Conservation (phyloP, 2,797 vertebrate genomes). For the Synanceia verrucosa region DNA sequence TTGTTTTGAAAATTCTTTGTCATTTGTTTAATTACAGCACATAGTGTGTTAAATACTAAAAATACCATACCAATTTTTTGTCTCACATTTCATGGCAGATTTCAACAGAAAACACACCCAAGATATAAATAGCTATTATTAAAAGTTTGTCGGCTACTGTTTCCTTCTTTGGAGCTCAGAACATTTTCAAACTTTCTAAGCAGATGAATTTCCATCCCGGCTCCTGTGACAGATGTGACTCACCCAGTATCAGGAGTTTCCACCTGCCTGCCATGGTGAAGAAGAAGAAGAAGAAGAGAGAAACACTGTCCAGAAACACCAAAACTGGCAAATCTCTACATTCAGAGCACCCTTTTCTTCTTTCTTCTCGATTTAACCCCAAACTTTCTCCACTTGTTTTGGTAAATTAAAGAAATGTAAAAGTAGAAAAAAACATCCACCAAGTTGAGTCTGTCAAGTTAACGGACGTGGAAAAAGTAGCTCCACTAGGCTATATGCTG, state of each 20-base stretch:
- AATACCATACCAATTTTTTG: neutral
- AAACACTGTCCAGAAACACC: constrained; percentile 15
- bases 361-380: neutral
- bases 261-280: constrained; percentile 51
- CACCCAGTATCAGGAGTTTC: constrained; percentile 67
- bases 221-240: constrained; percentile 56
- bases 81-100: neutral
- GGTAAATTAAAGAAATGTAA: neutral
- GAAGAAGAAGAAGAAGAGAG: constrained; percentile 3
- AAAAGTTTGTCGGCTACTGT: neutral
- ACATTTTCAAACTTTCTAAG: neutral
- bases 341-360: neutral
- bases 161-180: neutral
- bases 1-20: too few species aligned
- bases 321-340: neutral
- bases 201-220: constrained; percentile 35
- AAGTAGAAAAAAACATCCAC: neutral
- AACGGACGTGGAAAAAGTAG: neutral
- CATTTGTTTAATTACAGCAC: neutral
- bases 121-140: neutral
- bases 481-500: neutral
- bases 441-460: constrained; percentile 2
- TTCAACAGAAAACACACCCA: neutral
- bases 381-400: neutral
- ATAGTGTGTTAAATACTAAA: neutral